phyloP scores from a whole-genome alignment of 2,113 vertebrate species.

The Chelonoidis abingdonii region DNA sequence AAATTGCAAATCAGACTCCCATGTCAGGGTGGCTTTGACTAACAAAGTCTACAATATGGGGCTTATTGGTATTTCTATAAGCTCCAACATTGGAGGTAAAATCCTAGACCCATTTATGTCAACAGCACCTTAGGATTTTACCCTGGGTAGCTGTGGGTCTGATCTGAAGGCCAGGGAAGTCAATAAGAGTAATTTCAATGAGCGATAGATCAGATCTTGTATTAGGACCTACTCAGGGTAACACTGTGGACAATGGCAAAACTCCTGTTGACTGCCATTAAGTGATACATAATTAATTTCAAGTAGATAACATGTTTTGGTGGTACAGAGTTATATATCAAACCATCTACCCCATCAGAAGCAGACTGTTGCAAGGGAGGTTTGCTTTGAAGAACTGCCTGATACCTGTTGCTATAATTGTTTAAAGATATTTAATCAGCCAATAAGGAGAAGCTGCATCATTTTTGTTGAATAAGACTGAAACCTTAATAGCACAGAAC shows the following conservation, averaged over 20 bases:
- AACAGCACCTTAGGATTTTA: neutral
- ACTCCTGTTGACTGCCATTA: neutral
- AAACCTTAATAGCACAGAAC: slow-evolving; percentile 68
- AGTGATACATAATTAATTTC: neutral
- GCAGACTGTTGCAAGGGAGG: neutral
- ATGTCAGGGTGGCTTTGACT: slow-evolving; percentile 43
- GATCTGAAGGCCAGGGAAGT: neutral
- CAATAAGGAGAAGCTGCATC: slow-evolving; percentile 18
- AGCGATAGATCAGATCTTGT: neutral
- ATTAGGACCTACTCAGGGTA: neutral
- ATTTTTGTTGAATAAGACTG: slow-evolving; percentile 66
- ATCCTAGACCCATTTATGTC: neutral
- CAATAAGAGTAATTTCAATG: neutral
- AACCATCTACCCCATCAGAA: neutral
- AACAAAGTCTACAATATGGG: slow-evolving; percentile 46
- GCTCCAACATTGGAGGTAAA: neutral
- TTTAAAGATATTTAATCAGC: slow-evolving; percentile 12
- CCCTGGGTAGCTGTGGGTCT: fast-evolving
- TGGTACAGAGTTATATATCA: fast-evolving
- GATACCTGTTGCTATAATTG: slow-evolving; percentile 13
- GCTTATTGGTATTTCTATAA: neutral
- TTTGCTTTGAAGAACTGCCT: fast-evolving
- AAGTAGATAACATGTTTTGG: neutral
- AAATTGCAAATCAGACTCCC: slow-evolving; percentile 34
- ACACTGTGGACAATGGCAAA: neutral